Evolutionary conservation across 2,888 invertebrate genomes (phyloP).

Genomic region (Bursaphelenchus okinawaensis): DNA sequence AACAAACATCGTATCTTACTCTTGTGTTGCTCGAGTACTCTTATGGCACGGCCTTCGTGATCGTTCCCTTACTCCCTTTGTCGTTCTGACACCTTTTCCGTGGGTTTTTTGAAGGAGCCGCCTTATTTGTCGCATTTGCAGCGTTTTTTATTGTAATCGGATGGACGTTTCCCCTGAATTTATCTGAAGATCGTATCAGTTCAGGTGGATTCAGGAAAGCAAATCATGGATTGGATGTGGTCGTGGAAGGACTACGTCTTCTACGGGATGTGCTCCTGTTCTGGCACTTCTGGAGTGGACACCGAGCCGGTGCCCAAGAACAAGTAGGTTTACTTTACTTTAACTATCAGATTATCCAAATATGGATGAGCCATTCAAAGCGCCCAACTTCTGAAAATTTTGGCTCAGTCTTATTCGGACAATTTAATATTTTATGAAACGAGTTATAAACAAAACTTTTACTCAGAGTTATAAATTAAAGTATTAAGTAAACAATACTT

Average conservation of each 20-base stretch:
- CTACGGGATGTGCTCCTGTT: conserved; percentile 54
- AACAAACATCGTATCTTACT: no score
- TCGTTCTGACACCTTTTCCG: neutral
- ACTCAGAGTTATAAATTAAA: no score
- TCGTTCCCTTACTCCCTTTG: neutral
- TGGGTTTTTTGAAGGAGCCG: neutral
- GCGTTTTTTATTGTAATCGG: neutral
- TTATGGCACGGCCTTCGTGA: neutral
- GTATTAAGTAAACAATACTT: no score
- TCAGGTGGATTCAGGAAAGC: neutral
- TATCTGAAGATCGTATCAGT: neutral
- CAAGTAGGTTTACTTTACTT: conserved; percentile 33
- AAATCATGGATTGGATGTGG: neutral
- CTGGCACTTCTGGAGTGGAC: conserved; percentile 26
- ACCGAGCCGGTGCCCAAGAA: conserved; percentile 37
- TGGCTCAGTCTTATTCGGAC: no score
- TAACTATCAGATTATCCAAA: conserved; percentile 13
- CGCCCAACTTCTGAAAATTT: neutral
- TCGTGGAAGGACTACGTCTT: conserved; percentile 33
- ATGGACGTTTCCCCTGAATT: neutral
- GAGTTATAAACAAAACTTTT: no score
- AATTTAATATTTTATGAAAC: no score
- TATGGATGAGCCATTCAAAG: no score
- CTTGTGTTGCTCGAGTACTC: neutral
- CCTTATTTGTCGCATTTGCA: neutral